Base-by-base conservation (phyloP, 2,888 invertebrate genomes). In the Crepidodera aurea region DNA sequence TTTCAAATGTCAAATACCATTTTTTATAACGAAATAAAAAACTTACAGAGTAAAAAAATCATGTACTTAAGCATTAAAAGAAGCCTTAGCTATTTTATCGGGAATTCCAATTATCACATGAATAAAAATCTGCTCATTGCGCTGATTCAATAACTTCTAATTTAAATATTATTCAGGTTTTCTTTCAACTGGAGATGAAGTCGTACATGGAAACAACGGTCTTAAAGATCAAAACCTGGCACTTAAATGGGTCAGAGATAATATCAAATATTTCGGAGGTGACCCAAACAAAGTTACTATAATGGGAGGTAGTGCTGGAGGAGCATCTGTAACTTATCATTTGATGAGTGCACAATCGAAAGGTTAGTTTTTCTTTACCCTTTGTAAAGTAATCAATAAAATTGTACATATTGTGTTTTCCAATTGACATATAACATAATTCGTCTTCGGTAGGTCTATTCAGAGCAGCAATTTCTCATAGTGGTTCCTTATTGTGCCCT, bases 291-390 rank as follows among this genome's bases (percentile, higher is more conserved):
- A 66, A 65, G 66, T 73, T 3, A 71, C 70, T 1, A 70, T 74
- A 16, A 67, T 71, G 51, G 74, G 74, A n/a, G 32, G 69, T 51
- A 73, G 73, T 51, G 72, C 73, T n/a, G 73, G 73, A 10, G 65
- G 67, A 10, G 68, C 69, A 39, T 69, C 71, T 15, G 67, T 70
- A 8, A 53, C 65, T 13, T 68, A 67, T 34, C 73, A 72, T 18
- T 37, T 70, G n/a, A 48, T 71, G 32, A 69, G 64, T 46, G 34
- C 62, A 22, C 66, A 69, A 54, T 66, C 66, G 6, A 22, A 32
- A 55, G 70, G 71, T 67, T 48, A 51, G 19, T 34, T 46, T 5
- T 64, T 39, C 6, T 16, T 22, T 22, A 4, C 22, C 22, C n/a
- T n/a, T n/a, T n/a, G n/a, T n/a, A n/a, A n/a, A n/a, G n/a, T n/a